Evolutionary conservation across 2,113 vertebrate species (phyloP), one percentile per base, ranked within the genome.

Genomic region (Euleptes europaea): DNA sequence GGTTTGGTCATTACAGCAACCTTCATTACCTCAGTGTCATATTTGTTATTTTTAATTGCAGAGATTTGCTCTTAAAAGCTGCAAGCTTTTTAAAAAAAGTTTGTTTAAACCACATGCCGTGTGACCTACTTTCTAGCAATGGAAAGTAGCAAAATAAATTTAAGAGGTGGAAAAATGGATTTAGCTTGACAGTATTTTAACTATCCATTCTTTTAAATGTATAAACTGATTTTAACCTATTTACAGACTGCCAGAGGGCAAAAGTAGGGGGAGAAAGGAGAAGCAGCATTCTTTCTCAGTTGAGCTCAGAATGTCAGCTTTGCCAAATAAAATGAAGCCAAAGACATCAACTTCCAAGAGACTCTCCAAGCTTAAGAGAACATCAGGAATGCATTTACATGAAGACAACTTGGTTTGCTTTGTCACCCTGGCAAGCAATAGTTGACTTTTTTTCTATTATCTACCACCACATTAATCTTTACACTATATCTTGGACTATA

Each of bases 221-320:
- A 84, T 88, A 83, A 83, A 82, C n/a, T 91, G 63, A 90, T 92
- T 95, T 77, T 93, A 88, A 92, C 88, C 69, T 92, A 92, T 94
- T 95, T 95, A 82, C 28, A 84, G 92, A 88, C 65, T 90, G 80
- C 85, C 91, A 89, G 74, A 93, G 92, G 89, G 84, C 82, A 88
- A 90, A 82, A 73, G 38, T 42, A 9, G 78, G 82, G 14, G 2
- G 4, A 21, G 1, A 33, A 7, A 35, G 42, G 19, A 14, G 82
- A 88, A 85, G 91, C 86, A 72, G 0, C 79, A 82, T 94, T 93
- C 77, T 87, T 89, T 76, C 19, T 17, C 84, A 86, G 51, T n/a
- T 88, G 54, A 91, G 80, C 88, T 94, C 83, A 94, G 88, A 91
- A 81, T 89, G 54, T 72, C 78, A 89, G 44, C 82, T 87, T 92